These are phyloP conservation scores for Eilema griseolum DNA, from an alignment of 2,888 invertebrate genomes.

Conservation along the genomic window DNA sequence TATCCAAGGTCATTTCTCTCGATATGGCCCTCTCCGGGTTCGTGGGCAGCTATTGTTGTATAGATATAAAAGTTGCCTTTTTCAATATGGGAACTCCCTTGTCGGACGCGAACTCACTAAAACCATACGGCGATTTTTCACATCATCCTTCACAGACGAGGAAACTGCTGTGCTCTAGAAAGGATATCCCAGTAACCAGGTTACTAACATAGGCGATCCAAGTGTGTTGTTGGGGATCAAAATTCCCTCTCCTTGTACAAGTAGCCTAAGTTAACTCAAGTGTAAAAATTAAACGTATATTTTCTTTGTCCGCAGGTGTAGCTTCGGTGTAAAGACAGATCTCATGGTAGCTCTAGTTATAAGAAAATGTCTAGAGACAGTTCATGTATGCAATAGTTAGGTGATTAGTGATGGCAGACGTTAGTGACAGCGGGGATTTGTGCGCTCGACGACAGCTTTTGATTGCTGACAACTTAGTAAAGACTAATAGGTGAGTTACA, in stretches of 20 bases:
- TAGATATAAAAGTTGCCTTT: too few species aligned
- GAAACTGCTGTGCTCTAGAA: too few species aligned
- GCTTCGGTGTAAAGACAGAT: conserved; percentile 61
- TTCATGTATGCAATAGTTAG: conserved; percentile 69
- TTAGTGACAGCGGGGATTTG: conserved; percentile 47
- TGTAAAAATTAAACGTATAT: conserved; percentile 4
- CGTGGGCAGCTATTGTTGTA: too few species aligned
- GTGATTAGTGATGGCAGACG: conserved; percentile 56
- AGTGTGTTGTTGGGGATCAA: too few species aligned
- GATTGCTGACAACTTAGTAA: conserved; percentile 15
- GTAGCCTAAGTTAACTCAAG: not conserved
- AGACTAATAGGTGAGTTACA: conserved; percentile 43
- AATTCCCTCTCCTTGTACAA: not conserved
- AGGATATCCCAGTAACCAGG: too few species aligned
- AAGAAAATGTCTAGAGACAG: conserved; percentile 70
- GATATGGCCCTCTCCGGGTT: too few species aligned
- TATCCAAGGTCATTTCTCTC: too few species aligned
- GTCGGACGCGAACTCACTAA: too few species aligned
- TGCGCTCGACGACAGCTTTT: conserved; percentile 22
- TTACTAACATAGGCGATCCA: too few species aligned
- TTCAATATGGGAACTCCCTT: too few species aligned
- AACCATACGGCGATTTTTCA: too few species aligned
- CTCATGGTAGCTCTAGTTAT: conserved; percentile 74
- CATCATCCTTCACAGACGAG: too few species aligned
- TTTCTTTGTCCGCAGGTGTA: conserved; percentile 66